A percentile compares a stretch with the other conserved stretches of the same genome.
Conservation (phyloP, 2,797 vertebrate species). For the Sebastiscus tertius region DNA sequence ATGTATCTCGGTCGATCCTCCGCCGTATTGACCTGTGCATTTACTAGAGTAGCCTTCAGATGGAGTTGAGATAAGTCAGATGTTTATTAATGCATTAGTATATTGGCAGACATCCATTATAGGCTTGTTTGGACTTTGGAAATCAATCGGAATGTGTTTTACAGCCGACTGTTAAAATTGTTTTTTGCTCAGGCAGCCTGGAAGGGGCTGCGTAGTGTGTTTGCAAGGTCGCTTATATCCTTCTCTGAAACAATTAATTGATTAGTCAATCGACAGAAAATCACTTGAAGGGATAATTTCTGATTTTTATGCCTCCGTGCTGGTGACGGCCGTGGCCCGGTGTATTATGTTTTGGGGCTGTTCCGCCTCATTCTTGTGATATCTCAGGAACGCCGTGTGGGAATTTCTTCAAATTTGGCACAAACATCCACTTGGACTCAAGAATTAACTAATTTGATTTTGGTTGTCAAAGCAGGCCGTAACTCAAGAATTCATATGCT, state of each 20-base stretch:
- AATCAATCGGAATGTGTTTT: neutral
- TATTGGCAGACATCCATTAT: neutral
- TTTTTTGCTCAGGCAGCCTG: neutral
- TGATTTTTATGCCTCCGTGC: neutral
- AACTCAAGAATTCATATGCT: too few relatives aligned
- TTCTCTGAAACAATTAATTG: neutral
- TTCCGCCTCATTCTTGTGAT: too few relatives aligned
- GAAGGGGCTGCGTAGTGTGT: neutral
- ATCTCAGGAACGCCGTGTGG: too few relatives aligned
- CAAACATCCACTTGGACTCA: too few relatives aligned
- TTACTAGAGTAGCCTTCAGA: neutral
- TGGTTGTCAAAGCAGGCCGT: too few relatives aligned
- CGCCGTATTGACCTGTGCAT: neutral
- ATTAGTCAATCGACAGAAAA: neutral
- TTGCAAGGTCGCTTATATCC: neutral
- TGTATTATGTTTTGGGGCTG: too few relatives aligned
- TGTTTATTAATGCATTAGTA: neutral
- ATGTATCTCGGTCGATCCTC: neutral
- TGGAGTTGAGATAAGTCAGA: neutral
- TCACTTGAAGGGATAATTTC: neutral
- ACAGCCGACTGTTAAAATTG: neutral
- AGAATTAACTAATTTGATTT: too few relatives aligned
- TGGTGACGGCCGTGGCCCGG: accelerated
- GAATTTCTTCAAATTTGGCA: too few relatives aligned
- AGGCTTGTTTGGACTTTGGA: neutral